These are phyloP conservation scores for Ophthalmolycus amberensis DNA, from an alignment of 2,113 vertebrate species.

Conservation along the genomic window DNA sequence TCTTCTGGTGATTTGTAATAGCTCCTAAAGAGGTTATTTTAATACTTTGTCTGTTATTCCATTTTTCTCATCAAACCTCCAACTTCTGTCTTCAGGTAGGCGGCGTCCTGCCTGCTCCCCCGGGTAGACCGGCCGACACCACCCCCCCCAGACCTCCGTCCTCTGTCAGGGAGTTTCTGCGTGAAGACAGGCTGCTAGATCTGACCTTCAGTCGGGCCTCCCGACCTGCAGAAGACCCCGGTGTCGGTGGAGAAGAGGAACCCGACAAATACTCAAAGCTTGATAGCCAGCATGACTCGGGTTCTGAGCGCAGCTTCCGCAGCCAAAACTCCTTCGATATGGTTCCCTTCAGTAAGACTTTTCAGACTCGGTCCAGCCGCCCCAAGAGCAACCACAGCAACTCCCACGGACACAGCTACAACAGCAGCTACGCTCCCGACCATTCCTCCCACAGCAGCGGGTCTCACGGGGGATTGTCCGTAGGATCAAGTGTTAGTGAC, in stretches of 20 bases:
- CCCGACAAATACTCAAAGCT: slow-evolving; percentile 42
- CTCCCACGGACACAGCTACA: slow-evolving; percentile 57
- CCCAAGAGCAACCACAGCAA: slow-evolving; percentile 31
- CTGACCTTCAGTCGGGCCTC: slow-evolving; percentile 20
- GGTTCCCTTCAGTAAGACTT: slow-evolving; percentile 41
- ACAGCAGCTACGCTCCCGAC: slow-evolving; percentile 43
- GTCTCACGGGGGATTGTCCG: slow-evolving; percentile 37
- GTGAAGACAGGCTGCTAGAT: slow-evolving; percentile 17
- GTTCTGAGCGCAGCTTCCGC: slow-evolving; percentile 58
- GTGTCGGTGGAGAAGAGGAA: slow-evolving; percentile 20
- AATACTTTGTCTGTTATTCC: neutral
- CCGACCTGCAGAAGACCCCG: neutral
- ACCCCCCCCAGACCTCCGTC: slow-evolving; percentile 12
- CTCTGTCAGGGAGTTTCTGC: slow-evolving; percentile 20
- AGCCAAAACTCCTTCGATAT: slow-evolving; percentile 57
- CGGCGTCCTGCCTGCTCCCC: neutral
- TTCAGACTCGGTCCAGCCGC: slow-evolving; percentile 26
- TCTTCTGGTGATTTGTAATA: neutral
- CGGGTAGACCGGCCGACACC: slow-evolving; percentile 1
- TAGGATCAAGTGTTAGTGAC: slow-evolving; percentile 63
- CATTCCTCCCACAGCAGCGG: slow-evolving; percentile 50
- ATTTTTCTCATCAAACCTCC: neutral
- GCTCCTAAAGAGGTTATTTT: neutral
- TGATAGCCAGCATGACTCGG: slow-evolving; percentile 32
- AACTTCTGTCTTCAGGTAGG: slow-evolving; percentile 43